Base-by-base conservation (phyloP, 2,113 vertebrate genomes). In the Bubalus kerabau region DNA sequence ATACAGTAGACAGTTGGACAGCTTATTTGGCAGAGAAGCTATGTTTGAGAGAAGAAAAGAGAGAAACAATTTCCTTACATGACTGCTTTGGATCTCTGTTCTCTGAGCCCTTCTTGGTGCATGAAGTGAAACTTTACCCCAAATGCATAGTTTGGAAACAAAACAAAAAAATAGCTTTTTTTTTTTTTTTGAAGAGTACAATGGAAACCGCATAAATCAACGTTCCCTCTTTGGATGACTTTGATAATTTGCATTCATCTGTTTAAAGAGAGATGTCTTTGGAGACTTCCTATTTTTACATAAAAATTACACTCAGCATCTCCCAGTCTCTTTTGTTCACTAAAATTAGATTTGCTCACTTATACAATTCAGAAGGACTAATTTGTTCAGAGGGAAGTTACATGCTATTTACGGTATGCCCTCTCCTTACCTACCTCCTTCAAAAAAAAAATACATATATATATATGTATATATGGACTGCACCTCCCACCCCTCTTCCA, bases 131-230 rank as follows among this genome's bases (percentile, higher is more conserved):
- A 96, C 94, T 98, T 97, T 96, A 98, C 96, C 97, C 98, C 64
- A 0, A 94, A 91, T 96, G 86, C 96, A 95, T 95, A 71, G 96
- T 90, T 98, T 96, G 98, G 97, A 98, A 96, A 97, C 97, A 97
- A 71, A 40, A 71, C n/a, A 12, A 71, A 98, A 97, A 92, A 85
- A 93, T 23, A 23, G 97, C 90, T 96, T 98, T 96, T 97, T 96
- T 78, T 32, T 91, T 59, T 59, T 15, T 71, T 95, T 98, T 98
- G 92, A 99, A 98, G 97, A 97, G 94, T 98, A 98, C 98, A 97
- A 98, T 97, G 96, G 62, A 97, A 98, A 98, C 93, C n/a, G 95
- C 94, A 97, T 97, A 98, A 98, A 97, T 98, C 97, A 97, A 94
- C 95, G 94, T 97, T 97, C 94, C 92, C 36, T 4, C 97, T 98